Base-by-base conservation (phyloP, 2,113 vertebrate species). In the Planiliza haematocheilus region DNA sequence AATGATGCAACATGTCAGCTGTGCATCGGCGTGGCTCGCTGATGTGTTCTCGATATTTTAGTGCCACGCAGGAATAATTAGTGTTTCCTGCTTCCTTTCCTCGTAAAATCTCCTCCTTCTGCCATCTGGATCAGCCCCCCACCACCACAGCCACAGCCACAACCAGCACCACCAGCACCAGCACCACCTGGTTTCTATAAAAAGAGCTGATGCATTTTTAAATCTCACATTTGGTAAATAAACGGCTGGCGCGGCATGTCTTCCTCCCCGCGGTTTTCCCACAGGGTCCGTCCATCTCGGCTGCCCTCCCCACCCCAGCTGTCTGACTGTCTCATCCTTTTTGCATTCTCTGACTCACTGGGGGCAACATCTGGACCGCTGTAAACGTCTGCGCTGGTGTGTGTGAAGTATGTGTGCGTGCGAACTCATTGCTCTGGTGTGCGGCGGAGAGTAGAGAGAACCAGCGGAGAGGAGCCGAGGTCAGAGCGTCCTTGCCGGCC, bases 241-340 rank as follows among this genome's bases (percentile, higher is more conserved):
- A 62, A 73, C 34, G 34, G 45, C 61, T 67, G 37, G 17, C 57
- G 56, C 72, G 70, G 75, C 80, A 52, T 59, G 72, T 79, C 67
- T 79, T 85, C 80, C 78, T 85, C 41, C 60, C 60, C 79, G 78
- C 38, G 83, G 81, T 81, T 87, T 84, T 89, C 83, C 79, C 86
- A 86, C 70, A 79, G 77, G 71, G 30, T 78, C 73, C 21, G 49
- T 71, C 67, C 70, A 53, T 75, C 72, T 69, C 70, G 4, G 10
- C 42, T 52, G 45, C 68, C 68, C 60, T 62, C 75, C 82, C 71
- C 62, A 37, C 58, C 63, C 57, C 69, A 73, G 72, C 67, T 81
- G 72, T 82, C 72, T 71, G 71, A 64, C 80, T 73, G 69, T 81
- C 78, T 84, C 80, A 80, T 82, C 82, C 75, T 68, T 50, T 75